Base-by-base conservation (phyloP, 2,113 vertebrate genomes). In the Silurus asotus region DNA sequence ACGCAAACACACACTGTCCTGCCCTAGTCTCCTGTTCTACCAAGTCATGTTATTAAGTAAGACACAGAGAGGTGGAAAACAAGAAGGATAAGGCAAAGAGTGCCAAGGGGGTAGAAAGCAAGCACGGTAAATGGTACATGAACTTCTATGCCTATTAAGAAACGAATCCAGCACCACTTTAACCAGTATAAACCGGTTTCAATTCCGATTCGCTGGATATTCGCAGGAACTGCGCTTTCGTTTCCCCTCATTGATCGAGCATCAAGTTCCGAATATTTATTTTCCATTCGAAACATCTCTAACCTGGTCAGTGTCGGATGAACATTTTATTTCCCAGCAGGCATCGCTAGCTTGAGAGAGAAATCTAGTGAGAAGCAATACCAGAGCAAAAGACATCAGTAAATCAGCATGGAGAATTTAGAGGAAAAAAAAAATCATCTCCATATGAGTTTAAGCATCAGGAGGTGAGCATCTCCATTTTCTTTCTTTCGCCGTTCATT, bases 21-120 rank as follows among this genome's bases (percentile, higher is more conserved):
- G 15, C 80, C 19, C 61, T 65, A 65, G 51, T 25, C 55, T 83
- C 48, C 45, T 58, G 28, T 59, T 87, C 77, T 45, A 79, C 62
- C 64, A 59, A 82, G 19, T 37, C 70, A 77, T 28, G 55, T 82
- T 89, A 82, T 64, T 53, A 56, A 28, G 45, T 58, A 25, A 56
- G 72, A 82, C 56, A 59, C 14, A 19, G 23, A 72, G 49, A 4
- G 58, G 37, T 61, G 81, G 76, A 58, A 28, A 59, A 69, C 19
- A 5, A 56, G 78, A 58, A 53, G 84, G 0, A 72, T 53, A 59
- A 78, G 10, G 48, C 82, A 15, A 23, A 53, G 25, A 74, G 49
- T n/a, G 76, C 88, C 79, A 72, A 75, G 61, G 81, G 83, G 55
- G 65, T 53, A 19, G 51, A 28, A 72, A 19, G 17, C 69, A 74